Conservation (phyloP, 2,888 invertebrate species). For the Polydesmus complanatus region DNA sequence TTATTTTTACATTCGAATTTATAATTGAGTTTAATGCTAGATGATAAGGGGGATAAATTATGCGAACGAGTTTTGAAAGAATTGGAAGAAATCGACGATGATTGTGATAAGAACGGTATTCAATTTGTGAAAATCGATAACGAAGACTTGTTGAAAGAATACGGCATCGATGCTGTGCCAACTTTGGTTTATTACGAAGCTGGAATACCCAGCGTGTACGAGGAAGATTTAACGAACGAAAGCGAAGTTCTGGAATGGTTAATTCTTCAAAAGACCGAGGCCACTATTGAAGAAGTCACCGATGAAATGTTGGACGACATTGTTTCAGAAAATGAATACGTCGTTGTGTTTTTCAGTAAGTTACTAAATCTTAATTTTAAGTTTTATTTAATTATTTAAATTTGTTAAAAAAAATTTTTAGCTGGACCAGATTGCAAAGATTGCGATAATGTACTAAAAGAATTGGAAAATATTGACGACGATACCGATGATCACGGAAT, state of each 20-base stretch:
- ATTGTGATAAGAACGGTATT: slow-evolving; percentile 80
- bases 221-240: slow-evolving; percentile 66
- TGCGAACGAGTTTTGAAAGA: slow-evolving; percentile 60
- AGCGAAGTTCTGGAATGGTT: slow-evolving; percentile 83
- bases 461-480: slow-evolving; percentile 82
- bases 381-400: background rate
- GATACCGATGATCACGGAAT: slow-evolving; percentile 85
- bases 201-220: slow-evolving; percentile 24
- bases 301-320: slow-evolving; percentile 74
- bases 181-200: slow-evolving; percentile 25
- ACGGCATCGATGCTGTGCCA: slow-evolving; percentile 24
- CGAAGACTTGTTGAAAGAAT: slow-evolving; percentile 34
- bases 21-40: slow-evolving; percentile 34
- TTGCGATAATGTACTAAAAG: slow-evolving; percentile 69
- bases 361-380: slow-evolving; percentile 22
- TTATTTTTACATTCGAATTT: background rate
- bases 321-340: slow-evolving; percentile 80
- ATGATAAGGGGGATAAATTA: slow-evolving; percentile 81
- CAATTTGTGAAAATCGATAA: slow-evolving; percentile 85
- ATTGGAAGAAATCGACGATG: slow-evolving; percentile 84
- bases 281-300: slow-evolving; percentile 86
- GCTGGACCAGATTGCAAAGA: slow-evolving; percentile 50
- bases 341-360: slow-evolving; percentile 84
- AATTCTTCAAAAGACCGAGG: slow-evolving; percentile 70
- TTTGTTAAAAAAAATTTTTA: slow-evolving; percentile 15